Evolutionary conservation across 2,797 vertebrate genomes (phyloP).

Genomic region (Spheniscus humboldti): DNA sequence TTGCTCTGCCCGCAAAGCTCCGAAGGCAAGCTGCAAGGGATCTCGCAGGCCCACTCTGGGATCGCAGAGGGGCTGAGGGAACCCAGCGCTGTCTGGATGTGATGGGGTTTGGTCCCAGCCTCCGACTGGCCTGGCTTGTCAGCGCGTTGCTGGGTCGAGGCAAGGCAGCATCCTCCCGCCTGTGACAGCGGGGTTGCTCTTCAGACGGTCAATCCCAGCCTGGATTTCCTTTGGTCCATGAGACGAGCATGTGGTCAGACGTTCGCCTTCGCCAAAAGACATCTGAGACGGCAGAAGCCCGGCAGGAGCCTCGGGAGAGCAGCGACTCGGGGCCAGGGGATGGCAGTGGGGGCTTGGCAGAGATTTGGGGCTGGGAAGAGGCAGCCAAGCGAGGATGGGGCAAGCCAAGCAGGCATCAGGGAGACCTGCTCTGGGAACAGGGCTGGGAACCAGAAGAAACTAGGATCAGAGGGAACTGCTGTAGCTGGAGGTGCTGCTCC

Average conservation of each 20-base stretch:
- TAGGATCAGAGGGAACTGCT: background rate
- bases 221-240: background rate
- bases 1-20: background rate
- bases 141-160: accelerated
- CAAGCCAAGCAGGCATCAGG: background rate
- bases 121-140: accelerated
- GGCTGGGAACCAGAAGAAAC: background rate
- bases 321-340: accelerated
- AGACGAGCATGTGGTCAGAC: accelerated
- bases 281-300: background rate
- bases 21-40: background rate
- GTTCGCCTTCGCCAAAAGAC: background rate
- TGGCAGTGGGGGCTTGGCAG: background rate
- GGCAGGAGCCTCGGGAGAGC: background rate
- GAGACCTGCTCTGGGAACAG: background rate
- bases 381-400: background rate
- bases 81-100: background rate
- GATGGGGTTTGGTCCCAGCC: background rate
- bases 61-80: background rate
- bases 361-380: background rate
- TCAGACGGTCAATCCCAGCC: background rate
- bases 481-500: background rate
- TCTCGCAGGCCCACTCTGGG: background rate
- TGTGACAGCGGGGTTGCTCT: accelerated
- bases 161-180: background rate